A percentile compares a stretch with the other conserved stretches of the same genome.
Conservation (phyloP, 2,797 vertebrate species). For the Enteromius anoplus region DNA sequence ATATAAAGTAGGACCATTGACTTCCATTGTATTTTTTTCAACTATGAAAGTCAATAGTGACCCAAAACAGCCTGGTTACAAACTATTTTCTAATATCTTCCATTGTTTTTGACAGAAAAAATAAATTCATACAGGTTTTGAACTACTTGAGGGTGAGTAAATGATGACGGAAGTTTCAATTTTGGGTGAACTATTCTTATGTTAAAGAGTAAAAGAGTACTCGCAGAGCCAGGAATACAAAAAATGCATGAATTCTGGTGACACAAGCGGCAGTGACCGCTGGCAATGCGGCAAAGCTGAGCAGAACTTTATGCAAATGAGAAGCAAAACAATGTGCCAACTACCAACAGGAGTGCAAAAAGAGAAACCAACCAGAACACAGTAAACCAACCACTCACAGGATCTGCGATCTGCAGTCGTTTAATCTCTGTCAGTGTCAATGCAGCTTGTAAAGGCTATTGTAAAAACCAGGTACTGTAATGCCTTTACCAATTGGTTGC, state of each 20-base stretch:
- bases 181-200: not conserved
- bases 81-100: no score
- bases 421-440: not conserved
- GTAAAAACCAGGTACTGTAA: not conserved
- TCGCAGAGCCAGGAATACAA: not conserved
- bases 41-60: no score
- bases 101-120: no score
- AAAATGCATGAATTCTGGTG: not conserved
- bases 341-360: not conserved
- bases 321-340: not conserved
- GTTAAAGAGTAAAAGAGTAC: not conserved
- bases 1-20: not conserved
- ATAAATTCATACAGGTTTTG: no score
- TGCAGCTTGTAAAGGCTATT: not conserved
- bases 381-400: not conserved
- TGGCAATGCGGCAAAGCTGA: not conserved
- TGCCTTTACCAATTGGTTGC: not conserved
- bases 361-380: not conserved
- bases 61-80: no score
- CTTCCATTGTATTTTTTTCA: no score
- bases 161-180: no score
- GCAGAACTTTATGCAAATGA: not conserved
- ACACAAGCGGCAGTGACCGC: not conserved
- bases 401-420: not conserved
- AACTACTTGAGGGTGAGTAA: no score